Evolutionary conservation across 2,113 vertebrate species (phyloP).

Genomic region (Oplegnathus fasciatus): DNA sequence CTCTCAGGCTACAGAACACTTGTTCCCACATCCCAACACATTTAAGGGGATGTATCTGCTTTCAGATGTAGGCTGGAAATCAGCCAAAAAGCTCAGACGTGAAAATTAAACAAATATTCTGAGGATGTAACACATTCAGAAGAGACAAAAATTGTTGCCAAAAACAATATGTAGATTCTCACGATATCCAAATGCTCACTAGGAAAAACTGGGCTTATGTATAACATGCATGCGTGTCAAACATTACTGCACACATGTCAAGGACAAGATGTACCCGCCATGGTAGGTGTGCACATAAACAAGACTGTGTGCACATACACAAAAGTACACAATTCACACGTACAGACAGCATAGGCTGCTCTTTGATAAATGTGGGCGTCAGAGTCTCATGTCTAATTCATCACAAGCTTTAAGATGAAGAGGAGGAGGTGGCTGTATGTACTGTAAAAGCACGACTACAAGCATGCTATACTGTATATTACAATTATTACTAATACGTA

Average conservation of each 20-base stretch:
- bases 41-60: constrained; percentile 28
- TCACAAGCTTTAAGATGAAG: constrained; percentile 34
- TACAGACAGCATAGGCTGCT: not conserved
- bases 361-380: constrained; percentile 39
- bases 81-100: constrained; percentile 42
- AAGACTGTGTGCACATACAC: not conserved
- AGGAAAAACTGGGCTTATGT: constrained; percentile 26
- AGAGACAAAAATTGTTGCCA: constrained; percentile 27
- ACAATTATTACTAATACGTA: not conserved
- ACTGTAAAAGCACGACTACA: not conserved
- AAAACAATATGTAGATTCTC: constrained; percentile 36
- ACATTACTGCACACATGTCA: constrained; percentile 1
- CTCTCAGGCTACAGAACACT: constrained; percentile 38
- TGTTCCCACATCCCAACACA: constrained; percentile 47
- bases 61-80: constrained; percentile 37
- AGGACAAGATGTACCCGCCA: constrained; percentile 2
- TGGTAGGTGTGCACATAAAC: not conserved
- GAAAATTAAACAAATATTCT: constrained; percentile 37
- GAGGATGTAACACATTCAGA: constrained; percentile 26
- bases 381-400: constrained; percentile 54
- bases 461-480: not conserved
- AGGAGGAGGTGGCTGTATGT: not conserved
- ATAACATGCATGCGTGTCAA: not conserved
- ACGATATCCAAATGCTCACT: constrained; percentile 21
- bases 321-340: not conserved